These are phyloP conservation scores for Chaetodon trifascialis DNA, from an alignment of 2,113 vertebrate species.

Conservation along the genomic window DNA sequence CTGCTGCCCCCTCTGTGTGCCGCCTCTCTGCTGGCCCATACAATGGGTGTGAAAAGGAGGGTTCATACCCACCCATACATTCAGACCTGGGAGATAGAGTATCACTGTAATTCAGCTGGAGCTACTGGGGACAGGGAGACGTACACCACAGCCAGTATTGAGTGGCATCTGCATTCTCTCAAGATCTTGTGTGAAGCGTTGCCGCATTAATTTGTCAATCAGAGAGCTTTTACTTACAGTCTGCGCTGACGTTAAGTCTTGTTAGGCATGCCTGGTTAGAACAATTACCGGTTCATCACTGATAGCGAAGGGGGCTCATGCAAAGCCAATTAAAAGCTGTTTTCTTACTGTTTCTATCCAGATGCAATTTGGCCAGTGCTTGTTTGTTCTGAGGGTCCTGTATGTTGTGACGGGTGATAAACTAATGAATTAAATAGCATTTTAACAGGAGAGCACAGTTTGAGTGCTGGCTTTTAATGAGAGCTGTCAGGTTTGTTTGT, in stretches of 20 bases:
- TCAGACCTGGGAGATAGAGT: constrained; percentile 62
- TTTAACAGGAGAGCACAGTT: constrained; percentile 70
- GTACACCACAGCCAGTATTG: constrained; percentile 18
- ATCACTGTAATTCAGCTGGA: constrained; percentile 60
- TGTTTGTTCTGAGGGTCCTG: constrained; percentile 73
- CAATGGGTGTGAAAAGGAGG: constrained; percentile 81
- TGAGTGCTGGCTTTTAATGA: constrained; percentile 78
- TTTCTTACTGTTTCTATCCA: constrained; percentile 69
- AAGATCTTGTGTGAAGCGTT: constrained; percentile 31
- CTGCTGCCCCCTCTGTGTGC: constrained; percentile 79
- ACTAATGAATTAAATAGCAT: constrained; percentile 77
- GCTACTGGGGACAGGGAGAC: constrained; percentile 32
- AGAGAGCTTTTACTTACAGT: constrained; percentile 31
- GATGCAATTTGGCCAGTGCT: constrained; percentile 69
- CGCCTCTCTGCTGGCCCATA: constrained; percentile 64
- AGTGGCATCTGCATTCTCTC: constrained; percentile 14
- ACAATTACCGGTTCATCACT: constrained; percentile 47
- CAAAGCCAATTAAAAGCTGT: constrained; percentile 65
- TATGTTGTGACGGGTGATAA: constrained; percentile 75
- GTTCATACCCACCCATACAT: constrained; percentile 70
- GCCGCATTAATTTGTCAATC: constrained; percentile 39
- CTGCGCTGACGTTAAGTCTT: constrained; percentile 33
- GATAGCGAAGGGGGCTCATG: constrained; percentile 2
- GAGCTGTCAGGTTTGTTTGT: constrained; percentile 83
- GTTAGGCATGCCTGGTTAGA: constrained; percentile 39